Evolutionary conservation across 2,113 vertebrate genomes (phyloP).

Genomic region (Dasyurus viverrinus): DNA sequence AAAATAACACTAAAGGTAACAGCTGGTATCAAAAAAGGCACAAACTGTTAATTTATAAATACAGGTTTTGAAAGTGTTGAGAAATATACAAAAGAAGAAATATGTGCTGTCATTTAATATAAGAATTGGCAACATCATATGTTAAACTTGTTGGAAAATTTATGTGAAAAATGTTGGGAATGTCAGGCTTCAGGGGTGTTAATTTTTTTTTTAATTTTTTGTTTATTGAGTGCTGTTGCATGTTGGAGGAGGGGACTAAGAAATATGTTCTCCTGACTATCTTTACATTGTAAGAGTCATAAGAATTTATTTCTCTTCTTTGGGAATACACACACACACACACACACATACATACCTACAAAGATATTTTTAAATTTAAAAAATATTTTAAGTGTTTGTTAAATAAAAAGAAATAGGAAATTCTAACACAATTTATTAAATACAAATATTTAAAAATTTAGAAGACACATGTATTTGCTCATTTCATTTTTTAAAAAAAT

Average conservation of each 20-base stretch:
- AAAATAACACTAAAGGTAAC: background rate
- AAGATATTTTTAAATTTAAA: no score
- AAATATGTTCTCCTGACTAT: background rate
- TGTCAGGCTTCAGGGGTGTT: background rate
- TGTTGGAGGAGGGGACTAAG: background rate
- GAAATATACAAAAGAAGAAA: background rate
- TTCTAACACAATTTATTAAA: background rate
- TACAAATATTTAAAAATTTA: background rate
- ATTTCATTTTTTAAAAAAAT: background rate
- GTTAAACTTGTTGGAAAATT: background rate
- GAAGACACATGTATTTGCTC: background rate
- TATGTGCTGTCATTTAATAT: background rate
- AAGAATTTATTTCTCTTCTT: background rate
- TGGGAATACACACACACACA: no score
- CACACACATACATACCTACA: no score
- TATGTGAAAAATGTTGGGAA: background rate
- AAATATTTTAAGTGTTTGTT: background rate
- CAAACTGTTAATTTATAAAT: background rate
- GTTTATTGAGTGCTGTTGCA: background rate
- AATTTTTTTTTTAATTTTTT: background rate
- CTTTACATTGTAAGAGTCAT: background rate
- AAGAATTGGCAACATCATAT: background rate
- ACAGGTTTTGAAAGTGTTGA: background rate
- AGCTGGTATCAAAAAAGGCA: background rate
- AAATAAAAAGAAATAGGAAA: background rate